Evolutionary conservation across 2,888 invertebrate genomes (phyloP).

Genomic region (Ormyrus labotus): DNA sequence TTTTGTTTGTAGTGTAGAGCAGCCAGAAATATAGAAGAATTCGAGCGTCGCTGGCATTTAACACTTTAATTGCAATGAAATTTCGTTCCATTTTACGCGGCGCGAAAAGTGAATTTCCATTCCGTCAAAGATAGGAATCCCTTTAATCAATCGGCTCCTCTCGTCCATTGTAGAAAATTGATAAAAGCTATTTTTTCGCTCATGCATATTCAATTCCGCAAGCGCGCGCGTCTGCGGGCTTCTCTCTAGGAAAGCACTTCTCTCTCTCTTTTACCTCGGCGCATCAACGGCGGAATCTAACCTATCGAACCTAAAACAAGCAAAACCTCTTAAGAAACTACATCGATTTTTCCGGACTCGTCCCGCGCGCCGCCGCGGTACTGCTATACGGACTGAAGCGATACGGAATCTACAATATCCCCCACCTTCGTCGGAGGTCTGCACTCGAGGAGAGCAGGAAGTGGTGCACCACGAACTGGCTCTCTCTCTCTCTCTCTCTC

Average conservation of each 20-base stretch:
- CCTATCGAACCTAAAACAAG: constrained; percentile 38
- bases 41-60: no score
- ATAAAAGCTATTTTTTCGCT: background rate
- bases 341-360: background rate
- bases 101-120: no score
- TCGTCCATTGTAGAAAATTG: background rate
- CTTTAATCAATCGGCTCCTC: background rate
- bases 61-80: no score
- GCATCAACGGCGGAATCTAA: constrained; percentile 25
- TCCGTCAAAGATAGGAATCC: no score
- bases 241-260: background rate
- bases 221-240: no score
- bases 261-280: background rate
- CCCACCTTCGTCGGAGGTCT: background rate
- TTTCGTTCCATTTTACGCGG: no score
- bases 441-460: background rate
- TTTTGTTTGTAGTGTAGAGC: no score
- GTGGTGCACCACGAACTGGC: background rate
- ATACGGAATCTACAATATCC: constrained; percentile 32
- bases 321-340: constrained; percentile 38
- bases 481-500: no score
- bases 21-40: no score
- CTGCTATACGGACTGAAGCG: constrained; percentile 1
- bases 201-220: constrained; percentile 14
- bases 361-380: background rate